Evolutionary conservation across 2,797 vertebrate genomes (phyloP).

Genomic region (Chaetodon trifasciatus): DNA sequence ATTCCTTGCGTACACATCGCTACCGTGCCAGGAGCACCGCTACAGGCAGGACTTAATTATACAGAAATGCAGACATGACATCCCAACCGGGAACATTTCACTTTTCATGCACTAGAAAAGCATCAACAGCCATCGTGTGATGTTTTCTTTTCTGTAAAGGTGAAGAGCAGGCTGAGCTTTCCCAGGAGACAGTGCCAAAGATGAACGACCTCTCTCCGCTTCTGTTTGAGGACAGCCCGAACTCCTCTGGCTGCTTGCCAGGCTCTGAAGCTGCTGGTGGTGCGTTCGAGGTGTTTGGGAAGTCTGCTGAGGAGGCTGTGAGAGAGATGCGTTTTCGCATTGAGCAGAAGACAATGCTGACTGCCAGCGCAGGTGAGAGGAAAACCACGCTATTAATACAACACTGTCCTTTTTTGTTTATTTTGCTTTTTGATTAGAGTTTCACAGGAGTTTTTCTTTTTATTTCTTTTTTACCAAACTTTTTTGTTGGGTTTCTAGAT

Average conservation of each 20-base stretch:
- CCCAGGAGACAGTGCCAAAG: conserved; percentile 42
- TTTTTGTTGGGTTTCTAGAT: no score
- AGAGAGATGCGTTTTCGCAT: conserved; percentile 98
- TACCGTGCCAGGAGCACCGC: conserved; percentile 52
- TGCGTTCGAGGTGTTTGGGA: conserved; percentile 89
- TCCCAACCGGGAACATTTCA: neutral
- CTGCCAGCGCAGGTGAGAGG: conserved; percentile 94
- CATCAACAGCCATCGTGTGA: neutral
- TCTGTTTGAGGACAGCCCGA: conserved; percentile 91
- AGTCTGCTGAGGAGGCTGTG: conserved; percentile 92
- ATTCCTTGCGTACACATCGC: conserved; percentile 87
- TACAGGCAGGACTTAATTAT: conserved; percentile 61
- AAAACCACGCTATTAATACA: neutral
- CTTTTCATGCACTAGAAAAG: neutral
- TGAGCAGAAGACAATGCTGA: conserved; percentile 94
- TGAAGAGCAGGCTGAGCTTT: conserved; percentile 35
- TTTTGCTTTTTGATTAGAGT: no score
- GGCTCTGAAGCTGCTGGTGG: conserved; percentile 32
- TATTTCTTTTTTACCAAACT: no score
- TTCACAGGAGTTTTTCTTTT: no score
- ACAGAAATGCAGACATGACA: neutral
- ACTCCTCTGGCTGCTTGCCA: conserved; percentile 57
- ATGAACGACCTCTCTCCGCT: conserved; percentile 85
- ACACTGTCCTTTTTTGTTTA: neutral
- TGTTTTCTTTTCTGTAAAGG: conserved; percentile 52